Evolutionary conservation across 2,113 vertebrate genomes (phyloP).

Genomic region (Osmerus mordax): DNA sequence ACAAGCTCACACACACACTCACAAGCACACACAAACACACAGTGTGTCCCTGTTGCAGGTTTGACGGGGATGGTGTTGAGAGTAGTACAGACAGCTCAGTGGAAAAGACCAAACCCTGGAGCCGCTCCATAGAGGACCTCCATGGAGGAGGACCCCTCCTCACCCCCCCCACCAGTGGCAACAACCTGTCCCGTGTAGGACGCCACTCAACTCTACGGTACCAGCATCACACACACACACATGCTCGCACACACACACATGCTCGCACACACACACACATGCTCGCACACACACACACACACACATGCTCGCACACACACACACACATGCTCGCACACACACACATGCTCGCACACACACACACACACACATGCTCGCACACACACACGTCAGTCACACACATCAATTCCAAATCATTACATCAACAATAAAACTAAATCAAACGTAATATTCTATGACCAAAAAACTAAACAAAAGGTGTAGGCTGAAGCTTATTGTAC

Average conservation of each 20-base stretch:
- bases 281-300: background rate
- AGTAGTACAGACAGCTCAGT: constrained; percentile 80
- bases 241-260: background rate
- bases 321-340: constrained; percentile 4
- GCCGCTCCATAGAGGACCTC: constrained; percentile 94
- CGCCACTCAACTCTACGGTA: constrained; percentile 89
- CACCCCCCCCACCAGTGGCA: constrained; percentile 81
- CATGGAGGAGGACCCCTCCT: constrained; percentile 80
- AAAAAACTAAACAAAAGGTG: too few relatives aligned
- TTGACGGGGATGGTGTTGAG: constrained; percentile 91
- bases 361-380: constrained; percentile 10
- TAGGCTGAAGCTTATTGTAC: too few relatives aligned
- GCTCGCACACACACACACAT: background rate
- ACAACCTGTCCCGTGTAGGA: constrained; percentile 77
- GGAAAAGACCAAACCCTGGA: constrained; percentile 93
- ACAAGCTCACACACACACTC: background rate
- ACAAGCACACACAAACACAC: background rate
- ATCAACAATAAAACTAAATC: too few relatives aligned
- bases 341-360: background rate
- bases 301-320: background rate
- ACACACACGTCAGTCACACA: background rate
- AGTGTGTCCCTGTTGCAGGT: constrained; percentile 65
- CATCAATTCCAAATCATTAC: too few relatives aligned
- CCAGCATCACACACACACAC: constrained; percentile 14
- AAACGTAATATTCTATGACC: too few relatives aligned